phyloP scores from a whole-genome alignment of 2,888 invertebrate species.

The Tinea trinotella region DNA sequence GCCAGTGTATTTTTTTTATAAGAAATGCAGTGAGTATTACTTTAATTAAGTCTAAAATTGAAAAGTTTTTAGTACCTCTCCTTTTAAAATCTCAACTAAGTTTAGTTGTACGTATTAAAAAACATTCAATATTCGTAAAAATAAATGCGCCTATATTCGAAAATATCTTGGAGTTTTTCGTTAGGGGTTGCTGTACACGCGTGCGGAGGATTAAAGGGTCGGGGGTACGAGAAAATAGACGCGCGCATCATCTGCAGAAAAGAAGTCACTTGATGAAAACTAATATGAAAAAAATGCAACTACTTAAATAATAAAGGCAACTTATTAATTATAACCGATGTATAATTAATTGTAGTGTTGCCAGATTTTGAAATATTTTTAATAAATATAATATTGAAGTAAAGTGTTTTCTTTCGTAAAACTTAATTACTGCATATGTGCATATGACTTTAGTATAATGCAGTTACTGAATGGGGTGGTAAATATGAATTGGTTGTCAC shows the following conservation, averaged over 20 bases:
- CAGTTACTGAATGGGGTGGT: background rate
- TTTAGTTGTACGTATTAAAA: no score
- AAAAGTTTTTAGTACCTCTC: no score
- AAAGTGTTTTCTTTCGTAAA: no score
- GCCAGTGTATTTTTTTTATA: no score
- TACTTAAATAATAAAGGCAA: background rate
- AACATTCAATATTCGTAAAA: no score
- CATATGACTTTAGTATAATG: background rate
- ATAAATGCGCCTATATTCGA: no score
- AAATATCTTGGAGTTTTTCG: conserved; percentile 27
- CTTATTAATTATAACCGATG: background rate
- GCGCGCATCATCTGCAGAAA: conserved; percentile 35
- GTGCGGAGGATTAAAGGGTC: conserved; percentile 26
- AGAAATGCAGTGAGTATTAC: no score
- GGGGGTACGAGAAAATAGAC: conserved; percentile 31
- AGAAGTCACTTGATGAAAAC: background rate
- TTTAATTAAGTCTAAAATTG: no score
- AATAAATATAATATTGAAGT: no score
- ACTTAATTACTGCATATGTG: background rate
- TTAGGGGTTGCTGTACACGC: conserved; percentile 27
- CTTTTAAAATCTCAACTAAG: no score
- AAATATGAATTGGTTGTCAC: conserved; percentile 5
- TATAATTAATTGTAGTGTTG: no score
- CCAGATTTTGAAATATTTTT: no score
- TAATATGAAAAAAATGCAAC: background rate